Conservation (phyloP, 2,888 invertebrate genomes). For the Drosophila formosana region DNA sequence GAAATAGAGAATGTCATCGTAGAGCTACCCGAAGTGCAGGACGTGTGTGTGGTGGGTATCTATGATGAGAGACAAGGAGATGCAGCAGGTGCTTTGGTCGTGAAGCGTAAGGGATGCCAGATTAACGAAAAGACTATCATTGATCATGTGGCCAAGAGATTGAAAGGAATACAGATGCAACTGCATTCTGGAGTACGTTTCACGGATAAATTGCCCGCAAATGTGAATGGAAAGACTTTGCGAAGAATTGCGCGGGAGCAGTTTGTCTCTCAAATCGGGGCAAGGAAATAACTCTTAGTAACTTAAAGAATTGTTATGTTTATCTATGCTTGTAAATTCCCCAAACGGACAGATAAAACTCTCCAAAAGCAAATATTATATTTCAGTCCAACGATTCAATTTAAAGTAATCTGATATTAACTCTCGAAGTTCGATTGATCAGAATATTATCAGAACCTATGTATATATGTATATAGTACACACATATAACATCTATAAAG, state of each 20-base stretch:
- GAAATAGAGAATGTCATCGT: slow-evolving; percentile 79
- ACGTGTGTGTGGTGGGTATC: slow-evolving; percentile 80
- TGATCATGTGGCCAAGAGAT: slow-evolving; percentile 63
- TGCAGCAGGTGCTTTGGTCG: slow-evolving; percentile 79
- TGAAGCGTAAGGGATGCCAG: slow-evolving; percentile 48
- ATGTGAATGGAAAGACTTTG: slow-evolving; percentile 72
- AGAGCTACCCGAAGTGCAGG: slow-evolving; percentile 69
- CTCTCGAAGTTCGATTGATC: too few relatives aligned
- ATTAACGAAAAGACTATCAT: slow-evolving; percentile 54
- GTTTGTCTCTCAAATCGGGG: neutral
- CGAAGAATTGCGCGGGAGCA: neutral
- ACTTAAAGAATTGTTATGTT: neutral
- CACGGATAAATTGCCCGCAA: slow-evolving; percentile 70
- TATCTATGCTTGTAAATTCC: neutral
- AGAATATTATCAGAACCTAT: too few relatives aligned
- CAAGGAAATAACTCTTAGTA: neutral
- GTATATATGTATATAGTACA: too few relatives aligned
- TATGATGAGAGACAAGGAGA: slow-evolving; percentile 70
- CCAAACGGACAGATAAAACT: neutral
- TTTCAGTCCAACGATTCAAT: neutral
- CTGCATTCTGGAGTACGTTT: slow-evolving; percentile 76
- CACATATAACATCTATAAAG: too few relatives aligned
- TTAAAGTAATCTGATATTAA: too few relatives aligned
- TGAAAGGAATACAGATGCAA: slow-evolving; percentile 63
- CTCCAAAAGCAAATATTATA: neutral